Base-by-base conservation (phyloP, 2,888 invertebrate species). In the Megaustenia siamemsis region DNA sequence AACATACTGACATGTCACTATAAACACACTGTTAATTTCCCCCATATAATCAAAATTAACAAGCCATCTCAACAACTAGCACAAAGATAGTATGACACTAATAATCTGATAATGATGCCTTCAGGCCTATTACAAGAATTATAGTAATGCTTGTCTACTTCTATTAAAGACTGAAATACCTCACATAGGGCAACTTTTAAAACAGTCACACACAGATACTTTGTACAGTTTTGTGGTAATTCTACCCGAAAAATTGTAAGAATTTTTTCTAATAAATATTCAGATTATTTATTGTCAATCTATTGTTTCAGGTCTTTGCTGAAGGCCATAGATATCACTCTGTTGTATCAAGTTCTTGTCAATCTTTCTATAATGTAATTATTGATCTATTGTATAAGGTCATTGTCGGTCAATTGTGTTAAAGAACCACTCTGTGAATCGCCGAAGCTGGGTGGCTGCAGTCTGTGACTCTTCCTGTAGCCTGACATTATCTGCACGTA, bases 351-450 rank as follows among this genome's bases (percentile, higher is more conserved):
- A n/a, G n/a, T n/a, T n/a, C n/a, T n/a, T n/a, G n/a, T n/a, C n/a
- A n/a, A n/a, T n/a, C n/a, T n/a, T n/a, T n/a, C n/a, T n/a, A n/a
- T n/a, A n/a, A n/a, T n/a, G n/a, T n/a, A n/a, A n/a, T n/a, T n/a
- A n/a, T n/a, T n/a, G n/a, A n/a, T n/a, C n/a, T n/a, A n/a, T n/a
- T n/a, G n/a, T n/a, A n/a, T n/a, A 2, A 49, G 1, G 78, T 83
- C 60, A 88, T 81, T 88, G 88, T 15, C 88, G 83, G 79, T 88
- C 88, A 89, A 97, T 97, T 87, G 97, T 97, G 91, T 97, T 96
- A 92, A 97, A 97, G 93, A 97, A 97, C 97, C 98, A 98, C 93
- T 98, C 97, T 21, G 97, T 97, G 94, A 98, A 97, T 91, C 97
- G 96, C 21, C 97, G 95, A 40, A 98, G 95, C 93, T 98, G 97